These are phyloP conservation scores for Petrophora chlorosata DNA, from an alignment of 2,888 invertebrate genomes.

Conservation along the genomic window DNA sequence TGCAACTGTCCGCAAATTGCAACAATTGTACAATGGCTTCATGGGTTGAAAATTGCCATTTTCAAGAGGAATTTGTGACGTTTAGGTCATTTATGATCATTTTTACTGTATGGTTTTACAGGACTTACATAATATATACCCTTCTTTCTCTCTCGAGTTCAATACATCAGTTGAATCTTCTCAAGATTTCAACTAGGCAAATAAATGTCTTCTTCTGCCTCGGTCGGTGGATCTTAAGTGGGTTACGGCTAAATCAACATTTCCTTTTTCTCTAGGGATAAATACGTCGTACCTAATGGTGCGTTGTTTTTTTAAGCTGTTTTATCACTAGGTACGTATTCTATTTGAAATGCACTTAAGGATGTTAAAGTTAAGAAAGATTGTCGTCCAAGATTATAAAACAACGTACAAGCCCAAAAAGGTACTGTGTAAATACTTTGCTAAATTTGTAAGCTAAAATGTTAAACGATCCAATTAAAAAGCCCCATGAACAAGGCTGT, in stretches of 20 bases:
- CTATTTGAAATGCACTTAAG: conserved; percentile 12
- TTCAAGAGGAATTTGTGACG: conserved; percentile 20
- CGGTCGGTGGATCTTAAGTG: conserved; percentile 39
- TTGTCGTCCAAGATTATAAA: too few relatives aligned
- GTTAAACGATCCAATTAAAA: conserved; percentile 52
- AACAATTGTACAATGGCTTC: conserved; percentile 54
- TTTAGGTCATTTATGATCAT: conserved; percentile 5
- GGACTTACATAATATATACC: neutral
- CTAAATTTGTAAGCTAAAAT: conserved; percentile 29
- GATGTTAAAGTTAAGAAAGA: conserved; percentile 16
- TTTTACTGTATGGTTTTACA: neutral
- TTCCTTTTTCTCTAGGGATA: conserved; percentile 57
- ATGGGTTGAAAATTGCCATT: conserved; percentile 4
- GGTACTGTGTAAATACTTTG: neutral
- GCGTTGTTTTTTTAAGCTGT: conserved; percentile 63
- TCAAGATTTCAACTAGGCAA: conserved; percentile 4
- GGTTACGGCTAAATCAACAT: conserved; percentile 63
- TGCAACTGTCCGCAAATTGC: conserved; percentile 64
- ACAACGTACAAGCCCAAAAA: too few relatives aligned
- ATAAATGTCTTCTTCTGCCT: conserved; percentile 9
- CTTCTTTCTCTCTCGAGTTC: neutral
- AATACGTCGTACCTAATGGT: conserved; percentile 64
- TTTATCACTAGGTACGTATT: conserved; percentile 17
- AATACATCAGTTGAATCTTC: neutral
- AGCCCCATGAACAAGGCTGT: conserved; percentile 60